Evolutionary conservation across 2,888 invertebrate genomes (phyloP), one percentile per base, ranked within the genome.

Genomic region (Oscheius myriophilus): DNA sequence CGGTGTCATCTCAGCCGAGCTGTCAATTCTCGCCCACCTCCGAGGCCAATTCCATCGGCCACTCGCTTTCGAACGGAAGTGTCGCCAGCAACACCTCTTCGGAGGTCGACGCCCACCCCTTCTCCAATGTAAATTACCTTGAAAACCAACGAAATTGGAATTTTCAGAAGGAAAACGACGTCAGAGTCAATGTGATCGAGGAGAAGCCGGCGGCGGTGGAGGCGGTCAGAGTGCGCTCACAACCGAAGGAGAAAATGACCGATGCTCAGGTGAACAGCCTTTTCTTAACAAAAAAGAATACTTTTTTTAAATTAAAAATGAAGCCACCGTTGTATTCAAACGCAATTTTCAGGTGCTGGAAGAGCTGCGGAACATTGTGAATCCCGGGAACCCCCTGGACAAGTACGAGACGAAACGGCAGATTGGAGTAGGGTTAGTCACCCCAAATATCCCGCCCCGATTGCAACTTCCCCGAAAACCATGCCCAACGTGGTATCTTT

Each of bases 321-420:
- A 4, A 33, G 41, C 33, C 33, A 57, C 18, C 33, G 3, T 14
- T 57, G 21, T 53, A 11, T 54, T n/a, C n/a, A n/a, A n/a, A n/a
- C n/a, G n/a, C n/a, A n/a, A n/a, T n/a, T 54, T 74, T 43, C 69
- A 79, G 78, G 80, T 83, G 45, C 63, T 81, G 33, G 73, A 75
- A 16, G 81, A 82, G 53, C 66, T 83, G 25, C 71, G 79, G 12
- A 64, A 61, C 46, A 78, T 83, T 59, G 81, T 78, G 14, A 78
- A 77, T 63, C 90, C 91, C 12, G 92, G 92, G 64, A 92, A 95
- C 88, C 95, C 95, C 0, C 90, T 91, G 75, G 89, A 91, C 25
- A 91, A 93, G 76, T 96, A 94, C 87, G 91, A 92, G 76, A 91
- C 92, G 75, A 90, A 92, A 74, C 92, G 92, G 85, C 93, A 95